Base-by-base conservation (phyloP, 2,797 vertebrate genomes). In the Capromys pilorides region DNA sequence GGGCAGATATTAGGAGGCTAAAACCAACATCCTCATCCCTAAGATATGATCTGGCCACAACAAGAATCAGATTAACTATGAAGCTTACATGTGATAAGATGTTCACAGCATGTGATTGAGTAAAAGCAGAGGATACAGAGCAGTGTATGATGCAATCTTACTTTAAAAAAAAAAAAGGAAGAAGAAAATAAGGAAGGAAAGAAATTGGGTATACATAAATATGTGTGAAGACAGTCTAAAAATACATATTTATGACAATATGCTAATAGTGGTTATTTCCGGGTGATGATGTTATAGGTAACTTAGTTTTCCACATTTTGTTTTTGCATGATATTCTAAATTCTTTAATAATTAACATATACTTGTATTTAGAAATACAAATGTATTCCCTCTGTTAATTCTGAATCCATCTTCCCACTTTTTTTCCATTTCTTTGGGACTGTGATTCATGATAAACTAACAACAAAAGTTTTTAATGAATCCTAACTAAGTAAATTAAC, bases 281-380 rank as follows among this genome's bases (percentile, higher is more conserved):
- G 8, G 41, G 62, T 39, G 31, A 69, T 75, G 3, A 69, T 24
- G 49, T 59, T 49, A 31, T 39, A 94, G 69, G 10, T 71, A 71
- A 82, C 28, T 89, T 77, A 22, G 6, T 85, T 59, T 85, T 85
- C 51, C 78, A 57, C 82, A 80, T 54, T 85, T 73, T 86, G 19
- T 69, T 85, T 86, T 94, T 54, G 21, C 45, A 64, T 39, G 69
- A n/a, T 54, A 51, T 61, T 54, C 91, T 90, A 31, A 87, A 61
- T 69, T 54, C 83, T 90, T 95, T 4, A 31, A 83, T 88, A 83
- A 78, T 92, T 62, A 49, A 14, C 66, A 73, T 57, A 31, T 61
- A 57, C 78, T 93, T 88, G 28, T 64, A 79, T 54, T 82, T 90
- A 77, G 8, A 9, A 31, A 54, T 61, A 51, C 61, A 71, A 90